Evolutionary conservation across 2,113 vertebrate genomes (phyloP).

Genomic region (Pelobates fuscus): DNA sequence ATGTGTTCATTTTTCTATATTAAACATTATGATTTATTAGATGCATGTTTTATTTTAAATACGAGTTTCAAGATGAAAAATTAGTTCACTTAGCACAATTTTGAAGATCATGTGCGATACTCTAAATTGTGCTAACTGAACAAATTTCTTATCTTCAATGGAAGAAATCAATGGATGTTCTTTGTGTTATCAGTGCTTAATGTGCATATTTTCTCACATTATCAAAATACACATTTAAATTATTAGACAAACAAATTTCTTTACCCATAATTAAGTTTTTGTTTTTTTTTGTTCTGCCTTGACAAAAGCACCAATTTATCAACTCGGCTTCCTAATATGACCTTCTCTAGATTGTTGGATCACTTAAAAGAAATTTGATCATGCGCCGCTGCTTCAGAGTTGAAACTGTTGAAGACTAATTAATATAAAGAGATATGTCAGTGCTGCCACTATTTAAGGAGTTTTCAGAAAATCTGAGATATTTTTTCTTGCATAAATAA

Average conservation of each 20-base stretch:
- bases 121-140: not conserved
- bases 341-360: constrained; percentile 13
- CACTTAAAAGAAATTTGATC: constrained; percentile 16
- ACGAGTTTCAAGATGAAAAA: too few relatives aligned
- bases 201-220: not conserved
- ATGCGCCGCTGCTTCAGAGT: not conserved
- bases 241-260: constrained; percentile 11
- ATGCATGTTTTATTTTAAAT: too few relatives aligned
- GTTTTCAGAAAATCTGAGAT: constrained; percentile 6
- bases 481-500: constrained; percentile 29
- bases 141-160: not conserved
- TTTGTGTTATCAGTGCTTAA: not conserved
- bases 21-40: too few relatives aligned
- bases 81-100: too few relatives aligned
- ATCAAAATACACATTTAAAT: not conserved
- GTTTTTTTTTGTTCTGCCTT: not conserved
- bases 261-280: not conserved
- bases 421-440: constrained; percentile 44
- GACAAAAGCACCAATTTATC: not conserved
- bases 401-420: constrained; percentile 39
- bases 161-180: constrained; percentile 1
- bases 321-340: not conserved
- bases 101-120: too few relatives aligned
- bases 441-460: constrained; percentile 22
- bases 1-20: too few relatives aligned